Evolutionary conservation across 2,113 vertebrate species (phyloP).

Genomic region (Stigmatopora argus): DNA sequence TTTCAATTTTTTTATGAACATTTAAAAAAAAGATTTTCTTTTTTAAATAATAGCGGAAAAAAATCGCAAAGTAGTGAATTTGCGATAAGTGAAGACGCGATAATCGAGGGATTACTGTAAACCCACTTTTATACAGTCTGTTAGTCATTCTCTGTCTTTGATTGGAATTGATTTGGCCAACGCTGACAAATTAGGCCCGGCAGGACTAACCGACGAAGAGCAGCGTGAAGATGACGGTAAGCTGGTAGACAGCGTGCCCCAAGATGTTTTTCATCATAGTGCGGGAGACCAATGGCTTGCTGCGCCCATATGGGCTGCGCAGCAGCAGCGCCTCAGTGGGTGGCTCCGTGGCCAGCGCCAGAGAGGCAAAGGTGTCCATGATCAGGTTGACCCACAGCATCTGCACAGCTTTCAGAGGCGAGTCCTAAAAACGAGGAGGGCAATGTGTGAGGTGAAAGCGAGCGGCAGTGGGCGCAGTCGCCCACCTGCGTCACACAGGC

Average conservation of each 20-base stretch:
- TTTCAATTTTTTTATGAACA: too few relatives aligned
- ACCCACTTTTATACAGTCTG: too few relatives aligned
- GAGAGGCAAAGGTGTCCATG: slow-evolving; percentile 96
- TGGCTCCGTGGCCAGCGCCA: slow-evolving; percentile 94
- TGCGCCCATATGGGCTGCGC: slow-evolving; percentile 91
- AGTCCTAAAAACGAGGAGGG: slow-evolving; percentile 75
- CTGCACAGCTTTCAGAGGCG: slow-evolving; percentile 96
- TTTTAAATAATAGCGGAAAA: too few relatives aligned
- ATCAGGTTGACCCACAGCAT: slow-evolving; percentile 99
- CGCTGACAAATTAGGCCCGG: too few relatives aligned
- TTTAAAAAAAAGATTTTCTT: too few relatives aligned
- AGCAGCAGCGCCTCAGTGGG: slow-evolving; percentile 90
- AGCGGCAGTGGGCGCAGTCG: too few relatives aligned
- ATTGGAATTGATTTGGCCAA: neutral
- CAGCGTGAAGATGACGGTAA: slow-evolving; percentile 87
- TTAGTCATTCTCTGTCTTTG: neutral
- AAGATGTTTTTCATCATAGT: slow-evolving; percentile 99
- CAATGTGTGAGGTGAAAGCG: neutral
- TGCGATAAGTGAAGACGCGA: too few relatives aligned
- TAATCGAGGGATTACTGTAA: too few relatives aligned
- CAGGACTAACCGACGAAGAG: slow-evolving; percentile 86
- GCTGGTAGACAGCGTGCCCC: slow-evolving; percentile 90
- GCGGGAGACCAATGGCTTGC: slow-evolving; percentile 93
- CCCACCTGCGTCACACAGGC: slow-evolving; percentile 95
- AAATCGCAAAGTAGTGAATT: too few relatives aligned